Evolutionary conservation across 1,140 invertebrate genomes (phyloP).

Genomic region (Neodiprion pinetum): DNA sequence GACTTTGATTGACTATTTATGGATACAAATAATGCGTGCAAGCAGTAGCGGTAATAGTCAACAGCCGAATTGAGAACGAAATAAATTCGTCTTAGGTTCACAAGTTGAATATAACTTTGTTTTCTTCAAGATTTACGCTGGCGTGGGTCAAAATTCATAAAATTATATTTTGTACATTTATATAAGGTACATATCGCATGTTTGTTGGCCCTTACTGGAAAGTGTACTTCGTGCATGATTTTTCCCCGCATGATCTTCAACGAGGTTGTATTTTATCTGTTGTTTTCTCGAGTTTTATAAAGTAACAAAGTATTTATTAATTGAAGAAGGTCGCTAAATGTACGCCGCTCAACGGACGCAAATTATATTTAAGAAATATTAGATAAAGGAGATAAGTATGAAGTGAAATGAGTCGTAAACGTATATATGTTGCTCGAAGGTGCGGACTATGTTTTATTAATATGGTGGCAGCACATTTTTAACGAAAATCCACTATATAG

Average conservation of each 20-base stretch:
- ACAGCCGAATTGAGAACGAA: no score
- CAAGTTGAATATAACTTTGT: no score
- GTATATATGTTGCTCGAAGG: not conserved
- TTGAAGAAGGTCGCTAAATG: slow-evolving; percentile 48
- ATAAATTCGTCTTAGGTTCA: no score
- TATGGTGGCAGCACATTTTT: slow-evolving; percentile 1
- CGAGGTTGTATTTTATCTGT: no score
- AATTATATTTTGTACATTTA: not conserved
- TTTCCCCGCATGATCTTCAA: no score
- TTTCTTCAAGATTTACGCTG: not conserved
- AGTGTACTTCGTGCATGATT: no score
- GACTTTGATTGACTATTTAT: not conserved
- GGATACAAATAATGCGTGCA: not conserved
- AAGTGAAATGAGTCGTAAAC: not conserved
- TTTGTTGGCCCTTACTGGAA: no score
- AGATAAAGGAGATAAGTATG: not conserved
- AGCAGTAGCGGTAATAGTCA: no score
- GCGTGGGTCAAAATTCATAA: not conserved
- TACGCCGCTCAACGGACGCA: slow-evolving; percentile 33
- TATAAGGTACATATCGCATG: not conserved
- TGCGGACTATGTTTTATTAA: not conserved
- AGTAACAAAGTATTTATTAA: slow-evolving; percentile 58
- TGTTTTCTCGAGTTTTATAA: slow-evolving; percentile 50
- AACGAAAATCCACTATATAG: not conserved
- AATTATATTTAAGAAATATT: slow-evolving; percentile 5